phyloP scores from a whole-genome alignment of 2,888 invertebrate genomes.

The Ptychoptera contaminata region DNA sequence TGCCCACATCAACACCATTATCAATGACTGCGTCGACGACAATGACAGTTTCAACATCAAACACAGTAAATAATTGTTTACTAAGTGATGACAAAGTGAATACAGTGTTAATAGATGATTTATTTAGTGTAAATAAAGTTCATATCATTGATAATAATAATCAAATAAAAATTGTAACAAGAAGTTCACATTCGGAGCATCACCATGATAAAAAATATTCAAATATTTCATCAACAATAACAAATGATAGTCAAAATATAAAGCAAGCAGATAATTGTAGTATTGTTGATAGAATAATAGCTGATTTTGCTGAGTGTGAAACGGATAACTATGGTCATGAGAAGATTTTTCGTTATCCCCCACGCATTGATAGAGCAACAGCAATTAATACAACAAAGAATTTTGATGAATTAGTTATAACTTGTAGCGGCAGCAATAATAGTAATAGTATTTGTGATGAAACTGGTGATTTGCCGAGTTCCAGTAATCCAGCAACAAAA shows the following conservation, averaged over 20 bases:
- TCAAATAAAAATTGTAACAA: neutral
- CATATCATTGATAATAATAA: neutral
- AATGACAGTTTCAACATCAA: constrained; percentile 10
- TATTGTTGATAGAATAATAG: constrained; percentile 42
- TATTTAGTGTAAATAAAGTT: neutral
- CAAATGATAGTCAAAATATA: constrained; percentile 1
- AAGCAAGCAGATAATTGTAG: constrained; percentile 33
- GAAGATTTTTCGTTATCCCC: constrained; percentile 34
- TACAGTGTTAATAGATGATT: neutral
- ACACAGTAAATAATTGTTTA: constrained; percentile 4
- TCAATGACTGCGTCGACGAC: constrained; percentile 2
- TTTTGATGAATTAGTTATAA: constrained; percentile 38
- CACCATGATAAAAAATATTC: constrained; percentile 22
- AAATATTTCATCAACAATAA: constrained; percentile 29
- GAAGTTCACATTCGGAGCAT: neutral
- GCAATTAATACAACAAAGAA: constrained; percentile 16
- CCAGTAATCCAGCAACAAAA: neutral
- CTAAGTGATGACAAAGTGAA: no score
- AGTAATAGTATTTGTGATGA: constrained; percentile 8
- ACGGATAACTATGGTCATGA: constrained; percentile 37
- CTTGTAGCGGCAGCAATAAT: constrained; percentile 21
- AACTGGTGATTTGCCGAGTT: constrained; percentile 3
- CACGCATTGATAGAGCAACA: constrained; percentile 24
- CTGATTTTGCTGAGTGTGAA: constrained; percentile 45
- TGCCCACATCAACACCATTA: constrained; percentile 9